Base-by-base conservation (phyloP, 2,888 invertebrate species). In the Colletes collaris region DNA sequence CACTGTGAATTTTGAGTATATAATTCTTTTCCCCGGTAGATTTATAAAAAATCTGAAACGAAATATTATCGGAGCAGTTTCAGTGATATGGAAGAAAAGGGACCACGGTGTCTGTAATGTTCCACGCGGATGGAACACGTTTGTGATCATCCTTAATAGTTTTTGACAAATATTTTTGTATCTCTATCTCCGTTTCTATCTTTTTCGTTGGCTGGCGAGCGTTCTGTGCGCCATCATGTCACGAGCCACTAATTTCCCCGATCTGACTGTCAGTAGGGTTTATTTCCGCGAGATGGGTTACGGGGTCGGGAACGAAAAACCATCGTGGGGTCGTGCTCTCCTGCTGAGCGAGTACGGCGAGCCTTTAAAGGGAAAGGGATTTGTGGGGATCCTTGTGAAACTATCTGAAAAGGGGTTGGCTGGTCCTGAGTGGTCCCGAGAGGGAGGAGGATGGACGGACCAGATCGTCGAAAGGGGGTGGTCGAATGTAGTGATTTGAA, bases 221-320 rank as follows among this genome's bases (percentile, higher is more conserved):
- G n/a, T n/a, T 8, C 59, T 16, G 56, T 27, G 3, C 68, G 65
- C 68, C 56, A 69, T 69, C 44, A 44, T 27, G 27, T 27, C 27
- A 46, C 68, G 72, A 63, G 68, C 68, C 60, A 65, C 62, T 72
- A 66, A 55, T 75, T 67, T 73, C 55, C 50, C 44, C 62, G 65
- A 72, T 56, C 40, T 10, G n/a, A 11, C 75, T 52, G 62, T 59
- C 73, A 35, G 37, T 7, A 49, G 11, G 56, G 37, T 59, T 82
- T 74, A 56, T 56, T 60, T 40, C 67, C 13, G 50, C 50, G 44
- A 69, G 60, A 64, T 56, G 55, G 70, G 68, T 75, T 74, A 72
- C 16, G 35, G 35, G 62, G 46, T 64, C n/a, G 55, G 50, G 0
- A 59, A 62, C 13, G 49, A 37, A 46, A 76, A 53, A 50, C 11